A percentile compares a stretch with the other conserved stretches of the same genome.
These are phyloP conservation scores for Argyra leucocephala DNA, from an alignment of 2,888 invertebrate genomes.

Conservation along the genomic window DNA sequence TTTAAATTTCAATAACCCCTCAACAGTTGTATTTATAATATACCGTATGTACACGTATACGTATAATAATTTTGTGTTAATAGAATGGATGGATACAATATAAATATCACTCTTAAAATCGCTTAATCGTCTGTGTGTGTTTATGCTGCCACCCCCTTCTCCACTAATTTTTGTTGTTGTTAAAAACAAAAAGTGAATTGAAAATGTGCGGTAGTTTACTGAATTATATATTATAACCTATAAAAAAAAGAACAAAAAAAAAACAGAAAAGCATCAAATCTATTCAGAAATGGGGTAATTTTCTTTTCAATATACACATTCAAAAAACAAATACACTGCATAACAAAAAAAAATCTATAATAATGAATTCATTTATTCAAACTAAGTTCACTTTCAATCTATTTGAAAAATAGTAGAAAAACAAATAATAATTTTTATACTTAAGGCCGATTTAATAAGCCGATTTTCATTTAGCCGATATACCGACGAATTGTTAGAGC, in stretches of 20 bases:
- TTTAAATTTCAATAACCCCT: neutral
- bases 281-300: neutral
- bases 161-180: no score
- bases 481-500: no score
- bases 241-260: no score
- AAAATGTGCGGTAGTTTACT: neutral
- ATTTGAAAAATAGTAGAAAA: no score
- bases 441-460: no score
- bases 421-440: no score
- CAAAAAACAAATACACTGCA: neutral
- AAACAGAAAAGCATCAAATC: neutral
- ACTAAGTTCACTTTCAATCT: no score
- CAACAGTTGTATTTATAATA: no score
- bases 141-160: constrained; percentile 4
- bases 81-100: neutral
- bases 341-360: neutral
- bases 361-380: no score
- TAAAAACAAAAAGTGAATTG: neutral
- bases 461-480: no score
- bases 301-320: no score
- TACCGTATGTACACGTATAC: neutral
- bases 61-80: neutral
- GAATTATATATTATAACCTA: neutral
- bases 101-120: neutral
- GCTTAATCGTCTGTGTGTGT: constrained; percentile 9